A percentile compares a stretch with the other conserved stretches of the same genome.
phyloP scores from a whole-genome alignment of 1,140 invertebrate genomes.

The Drosophila tristis region DNA sequence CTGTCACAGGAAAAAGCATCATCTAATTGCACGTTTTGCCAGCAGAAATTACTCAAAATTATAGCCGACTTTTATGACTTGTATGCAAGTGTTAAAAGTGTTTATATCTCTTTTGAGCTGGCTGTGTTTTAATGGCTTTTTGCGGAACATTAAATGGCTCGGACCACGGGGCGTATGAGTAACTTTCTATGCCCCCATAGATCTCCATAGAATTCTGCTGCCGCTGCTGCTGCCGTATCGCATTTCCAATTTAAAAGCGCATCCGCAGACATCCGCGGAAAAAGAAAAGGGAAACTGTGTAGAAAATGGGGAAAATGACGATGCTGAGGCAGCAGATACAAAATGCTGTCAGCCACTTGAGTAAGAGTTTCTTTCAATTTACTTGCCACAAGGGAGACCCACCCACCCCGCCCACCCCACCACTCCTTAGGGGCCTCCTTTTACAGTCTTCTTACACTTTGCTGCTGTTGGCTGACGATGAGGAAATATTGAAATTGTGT shows the following conservation, averaged over 20 bases:
- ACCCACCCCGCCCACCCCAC: neutral
- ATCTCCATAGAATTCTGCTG: constrained; percentile 21
- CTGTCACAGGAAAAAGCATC: neutral
- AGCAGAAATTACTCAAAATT: constrained; percentile 64
- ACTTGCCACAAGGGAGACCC: constrained; percentile 27
- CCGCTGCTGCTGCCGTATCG: constrained; percentile 34
- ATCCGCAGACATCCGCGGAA: constrained; percentile 34
- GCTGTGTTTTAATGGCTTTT: constrained; percentile 30
- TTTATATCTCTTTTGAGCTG: constrained; percentile 18
- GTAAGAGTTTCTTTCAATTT: constrained; percentile 80
- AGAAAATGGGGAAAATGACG: neutral
- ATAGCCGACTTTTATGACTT: constrained; percentile 72
- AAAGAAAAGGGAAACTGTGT: constrained; percentile 5
- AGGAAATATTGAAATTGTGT: constrained; percentile 81
- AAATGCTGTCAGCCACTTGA: constrained; percentile 64
- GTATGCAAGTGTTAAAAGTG: constrained; percentile 55
- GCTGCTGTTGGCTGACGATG: constrained; percentile 36
- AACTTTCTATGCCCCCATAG: constrained; percentile 30
- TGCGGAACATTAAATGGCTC: constrained; percentile 41
- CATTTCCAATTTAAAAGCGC: constrained; percentile 71
- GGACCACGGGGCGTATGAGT: constrained; percentile 65
- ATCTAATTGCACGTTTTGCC: constrained; percentile 59
- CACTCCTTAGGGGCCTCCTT: neutral
- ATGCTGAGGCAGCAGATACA: constrained; percentile 7
- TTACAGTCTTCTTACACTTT: constrained; percentile 6